These are phyloP conservation scores for Pollimyrus isidori DNA, from an alignment of 2,113 vertebrate genomes.

Conservation along the genomic window DNA sequence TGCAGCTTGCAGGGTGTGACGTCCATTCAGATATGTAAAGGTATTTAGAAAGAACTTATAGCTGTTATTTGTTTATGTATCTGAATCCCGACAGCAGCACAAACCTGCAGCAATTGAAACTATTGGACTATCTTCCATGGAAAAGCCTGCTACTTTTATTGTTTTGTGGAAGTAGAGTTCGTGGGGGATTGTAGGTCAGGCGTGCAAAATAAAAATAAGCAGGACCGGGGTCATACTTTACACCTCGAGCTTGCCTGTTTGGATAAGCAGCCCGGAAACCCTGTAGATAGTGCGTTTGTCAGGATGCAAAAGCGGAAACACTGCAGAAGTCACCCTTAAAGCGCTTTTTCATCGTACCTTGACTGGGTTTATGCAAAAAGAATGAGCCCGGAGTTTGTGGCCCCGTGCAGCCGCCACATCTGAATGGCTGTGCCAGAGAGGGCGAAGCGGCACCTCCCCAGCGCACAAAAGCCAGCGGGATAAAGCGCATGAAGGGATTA, in stretches of 20 bases:
- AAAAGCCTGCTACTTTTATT: conserved; percentile 42
- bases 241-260: conserved; percentile 39
- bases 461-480: conserved; percentile 32
- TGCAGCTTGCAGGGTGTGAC: background rate
- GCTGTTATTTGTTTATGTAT: conserved; percentile 44
- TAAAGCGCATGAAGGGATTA: conserved; percentile 14
- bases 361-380: conserved; percentile 33
- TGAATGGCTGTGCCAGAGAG: conserved; percentile 42
- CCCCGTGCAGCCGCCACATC: conserved; percentile 31
- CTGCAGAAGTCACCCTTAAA: conserved; percentile 45
- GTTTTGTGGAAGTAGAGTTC: conserved; percentile 23
- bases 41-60: conserved; percentile 51
- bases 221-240: conserved; percentile 22
- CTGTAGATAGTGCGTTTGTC: conserved; percentile 29
- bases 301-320: conserved; percentile 35
- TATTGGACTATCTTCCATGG: conserved; percentile 29
- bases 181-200: conserved; percentile 38
- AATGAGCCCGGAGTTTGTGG: conserved; percentile 34
- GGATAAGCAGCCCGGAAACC: conserved; percentile 38
- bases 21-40: background rate
- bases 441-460: conserved; percentile 29
- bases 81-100: conserved; percentile 41
- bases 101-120: conserved; percentile 47
- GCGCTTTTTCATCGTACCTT: conserved; percentile 40
- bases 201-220: conserved; percentile 9